Conservation (phyloP, 2,113 vertebrate genomes). For the Pygoscelis adeliae region DNA sequence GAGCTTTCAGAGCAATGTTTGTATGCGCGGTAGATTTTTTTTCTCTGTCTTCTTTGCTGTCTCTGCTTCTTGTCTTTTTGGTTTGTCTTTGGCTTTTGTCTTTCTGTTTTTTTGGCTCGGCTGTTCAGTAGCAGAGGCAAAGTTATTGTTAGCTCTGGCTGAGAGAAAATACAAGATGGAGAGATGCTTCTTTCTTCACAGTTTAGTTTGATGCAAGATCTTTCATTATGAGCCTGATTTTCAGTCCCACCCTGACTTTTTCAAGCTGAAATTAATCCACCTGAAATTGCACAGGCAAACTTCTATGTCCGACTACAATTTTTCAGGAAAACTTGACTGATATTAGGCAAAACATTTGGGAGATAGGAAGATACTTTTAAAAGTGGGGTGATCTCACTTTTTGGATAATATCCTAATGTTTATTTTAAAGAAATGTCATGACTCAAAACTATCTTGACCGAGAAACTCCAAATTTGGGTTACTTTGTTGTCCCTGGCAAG, state of each 20-base stretch:
- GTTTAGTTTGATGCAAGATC: neutral
- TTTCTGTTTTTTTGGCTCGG: neutral
- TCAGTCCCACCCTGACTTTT: neutral
- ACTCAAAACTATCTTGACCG: conserved; percentile 17
- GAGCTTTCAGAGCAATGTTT: neutral
- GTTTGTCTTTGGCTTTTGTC: conserved; percentile 51
- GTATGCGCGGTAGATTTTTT: neutral
- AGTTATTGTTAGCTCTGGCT: conserved; percentile 22
- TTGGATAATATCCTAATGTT: conserved; percentile 36
- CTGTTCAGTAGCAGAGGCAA: neutral
- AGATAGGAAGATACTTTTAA: neutral
- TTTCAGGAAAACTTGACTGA: neutral
- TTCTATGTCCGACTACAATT: neutral
- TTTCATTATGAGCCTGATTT: neutral
- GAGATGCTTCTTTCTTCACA: neutral
- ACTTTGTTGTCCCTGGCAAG: conserved; percentile 25
- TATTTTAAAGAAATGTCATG: conserved; percentile 51
- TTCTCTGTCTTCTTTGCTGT: conserved; percentile 9
- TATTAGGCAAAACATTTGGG: neutral
- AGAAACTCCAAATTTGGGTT: conserved; percentile 29
- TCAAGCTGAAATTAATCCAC: conserved; percentile 22
- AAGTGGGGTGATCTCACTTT: conserved; percentile 41
- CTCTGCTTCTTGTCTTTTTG: conserved; percentile 55
- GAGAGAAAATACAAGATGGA: conserved; percentile 4
- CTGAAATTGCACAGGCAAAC: neutral